phyloP scores from a whole-genome alignment of 2,888 invertebrate genomes.

The Nudaria mundana region DNA sequence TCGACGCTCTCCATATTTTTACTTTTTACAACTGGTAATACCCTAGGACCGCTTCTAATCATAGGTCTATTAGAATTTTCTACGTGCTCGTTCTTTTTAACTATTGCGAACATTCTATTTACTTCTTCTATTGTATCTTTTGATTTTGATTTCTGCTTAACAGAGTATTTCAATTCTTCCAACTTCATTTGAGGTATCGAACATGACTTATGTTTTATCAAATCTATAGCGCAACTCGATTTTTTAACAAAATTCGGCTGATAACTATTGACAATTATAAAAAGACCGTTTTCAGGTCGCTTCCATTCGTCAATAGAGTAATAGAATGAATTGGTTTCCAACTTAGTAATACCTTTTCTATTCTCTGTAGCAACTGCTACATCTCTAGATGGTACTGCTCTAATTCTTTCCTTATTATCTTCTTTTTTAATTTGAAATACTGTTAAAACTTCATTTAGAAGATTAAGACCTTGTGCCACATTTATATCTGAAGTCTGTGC shows the following conservation, averaged over 20 bases:
- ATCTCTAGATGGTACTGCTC: conserved; percentile 49
- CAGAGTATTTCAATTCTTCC: conserved; percentile 60
- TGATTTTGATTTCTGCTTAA: conserved; percentile 56
- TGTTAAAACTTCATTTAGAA: conserved; percentile 66
- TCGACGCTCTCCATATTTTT: conserved; percentile 2
- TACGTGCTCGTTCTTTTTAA: conserved; percentile 33
- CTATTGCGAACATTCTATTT: conserved; percentile 68
- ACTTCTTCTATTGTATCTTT: conserved; percentile 69
- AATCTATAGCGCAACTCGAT: conserved; percentile 38
- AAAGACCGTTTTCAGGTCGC: conserved; percentile 38
- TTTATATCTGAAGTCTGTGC: conserved; percentile 54
- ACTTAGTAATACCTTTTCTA: background rate
- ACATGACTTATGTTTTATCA: conserved; percentile 61
- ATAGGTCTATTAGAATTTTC: conserved; percentile 54
- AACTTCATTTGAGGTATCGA: conserved; percentile 72
- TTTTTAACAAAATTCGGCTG: conserved; percentile 40
- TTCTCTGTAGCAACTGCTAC: conserved; percentile 43
- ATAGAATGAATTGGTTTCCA: conserved; percentile 42
- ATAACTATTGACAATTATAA: conserved; percentile 44
- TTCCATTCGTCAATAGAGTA: conserved; percentile 46
- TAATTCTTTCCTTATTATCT: conserved; percentile 31
- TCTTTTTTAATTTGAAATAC: conserved; percentile 63
- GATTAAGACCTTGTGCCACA: conserved; percentile 45
- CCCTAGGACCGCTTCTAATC: conserved; percentile 59
- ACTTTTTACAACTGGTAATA: conserved; percentile 62